Conservation (phyloP, 2,113 vertebrate genomes). For the Pitta sordida region DNA sequence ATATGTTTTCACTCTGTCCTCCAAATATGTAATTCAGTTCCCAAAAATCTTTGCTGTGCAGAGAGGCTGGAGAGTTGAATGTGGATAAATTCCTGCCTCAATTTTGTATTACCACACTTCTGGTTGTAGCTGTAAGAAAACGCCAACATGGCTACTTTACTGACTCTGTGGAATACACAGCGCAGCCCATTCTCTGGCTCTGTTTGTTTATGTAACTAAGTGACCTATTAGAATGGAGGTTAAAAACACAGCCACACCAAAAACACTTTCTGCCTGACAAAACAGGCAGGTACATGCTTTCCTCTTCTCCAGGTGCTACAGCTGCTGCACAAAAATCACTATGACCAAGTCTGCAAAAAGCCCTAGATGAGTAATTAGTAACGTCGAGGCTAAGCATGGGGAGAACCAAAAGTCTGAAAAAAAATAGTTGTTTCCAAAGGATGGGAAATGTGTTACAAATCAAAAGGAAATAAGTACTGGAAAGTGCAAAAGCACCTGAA, state of each 20-base stretch:
- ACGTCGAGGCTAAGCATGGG: neutral
- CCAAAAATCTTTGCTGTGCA: neutral
- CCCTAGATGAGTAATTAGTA: neutral
- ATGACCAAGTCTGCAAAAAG: neutral
- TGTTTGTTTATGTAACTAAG: constrained; percentile 56
- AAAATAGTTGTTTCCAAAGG: neutral
- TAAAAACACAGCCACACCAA: constrained; percentile 36
- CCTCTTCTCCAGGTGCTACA: neutral
- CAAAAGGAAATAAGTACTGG: neutral
- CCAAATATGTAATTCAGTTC: neutral
- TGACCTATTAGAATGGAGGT: neutral
- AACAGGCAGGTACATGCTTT: constrained; percentile 43
- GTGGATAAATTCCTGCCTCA: neutral
- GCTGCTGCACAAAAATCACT: neutral
- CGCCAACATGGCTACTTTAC: neutral
- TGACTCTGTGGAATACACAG: neutral
- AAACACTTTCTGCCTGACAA: neutral
- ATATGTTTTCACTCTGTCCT: neutral
- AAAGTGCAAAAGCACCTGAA: neutral
- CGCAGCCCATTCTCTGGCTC: neutral
- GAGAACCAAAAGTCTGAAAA: neutral
- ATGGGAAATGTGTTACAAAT: neutral
- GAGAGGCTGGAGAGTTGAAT: neutral
- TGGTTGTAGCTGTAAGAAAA: neutral
- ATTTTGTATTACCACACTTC: neutral